phyloP scores from a whole-genome alignment of 2,113 vertebrate genomes.

The Eolophus roseicapilla region DNA sequence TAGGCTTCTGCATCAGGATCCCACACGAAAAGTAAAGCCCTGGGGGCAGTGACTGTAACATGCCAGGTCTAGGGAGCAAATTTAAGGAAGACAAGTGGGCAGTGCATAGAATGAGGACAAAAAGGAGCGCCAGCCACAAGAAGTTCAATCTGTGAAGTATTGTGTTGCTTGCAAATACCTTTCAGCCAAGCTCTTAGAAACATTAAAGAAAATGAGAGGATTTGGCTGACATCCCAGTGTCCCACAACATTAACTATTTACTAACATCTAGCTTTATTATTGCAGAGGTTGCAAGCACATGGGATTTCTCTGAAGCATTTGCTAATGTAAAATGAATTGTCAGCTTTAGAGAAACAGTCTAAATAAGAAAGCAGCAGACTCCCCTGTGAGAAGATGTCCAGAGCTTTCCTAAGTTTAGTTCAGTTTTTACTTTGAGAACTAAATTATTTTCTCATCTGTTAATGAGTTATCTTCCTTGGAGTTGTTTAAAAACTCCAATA shows the following conservation, averaged over 20 bases:
- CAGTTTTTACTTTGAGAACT: conserved; percentile 46
- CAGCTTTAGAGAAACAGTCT: conserved; percentile 47
- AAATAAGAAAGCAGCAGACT: conserved; percentile 48
- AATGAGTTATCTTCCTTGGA: conserved; percentile 52
- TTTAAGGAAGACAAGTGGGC: not conserved
- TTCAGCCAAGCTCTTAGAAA: conserved; percentile 59
- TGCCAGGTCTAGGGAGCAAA: not conserved
- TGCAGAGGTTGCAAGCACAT: conserved; percentile 20
- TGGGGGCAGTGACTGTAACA: not conserved
- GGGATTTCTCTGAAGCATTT: conserved; percentile 56
- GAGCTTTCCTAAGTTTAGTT: conserved; percentile 45
- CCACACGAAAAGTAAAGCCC: not conserved
- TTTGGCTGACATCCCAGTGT: conserved; percentile 61
- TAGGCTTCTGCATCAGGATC: not conserved
- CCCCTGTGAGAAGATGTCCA: conserved; percentile 48
- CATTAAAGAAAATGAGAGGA: conserved; percentile 60
- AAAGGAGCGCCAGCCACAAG: not conserved
- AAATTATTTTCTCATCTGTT: conserved; percentile 54
- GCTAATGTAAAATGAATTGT: conserved; percentile 68
- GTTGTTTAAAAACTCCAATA: conserved; percentile 58
- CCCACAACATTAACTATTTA: conserved; percentile 67
- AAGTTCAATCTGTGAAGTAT: conserved; percentile 39
- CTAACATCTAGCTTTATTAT: conserved; percentile 59
- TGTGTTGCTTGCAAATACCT: conserved; percentile 51
- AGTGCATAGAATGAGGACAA: not conserved